Percentiles rank a stretch among this genome's conserved stretches.
Conservation (phyloP, 2,888 invertebrate genomes). For the Tenthredo scrophulariae region DNA sequence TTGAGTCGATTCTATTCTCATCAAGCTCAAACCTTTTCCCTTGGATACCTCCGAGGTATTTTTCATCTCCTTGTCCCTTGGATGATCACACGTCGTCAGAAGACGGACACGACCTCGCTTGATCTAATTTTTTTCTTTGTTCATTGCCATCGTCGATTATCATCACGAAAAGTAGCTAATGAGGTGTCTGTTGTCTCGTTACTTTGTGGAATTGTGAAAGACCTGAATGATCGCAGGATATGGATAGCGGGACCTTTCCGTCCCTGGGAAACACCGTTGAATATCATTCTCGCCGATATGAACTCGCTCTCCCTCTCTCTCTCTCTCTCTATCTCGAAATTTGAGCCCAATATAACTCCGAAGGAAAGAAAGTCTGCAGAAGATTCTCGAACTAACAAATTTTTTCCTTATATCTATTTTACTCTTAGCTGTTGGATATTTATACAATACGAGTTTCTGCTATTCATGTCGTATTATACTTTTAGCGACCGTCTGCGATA, state of each 20-base stretch:
- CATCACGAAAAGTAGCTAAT: background rate
- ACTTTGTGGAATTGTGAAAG: background rate
- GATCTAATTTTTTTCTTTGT: background rate
- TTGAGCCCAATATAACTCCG: background rate
- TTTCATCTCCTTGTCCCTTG: conserved; percentile 3
- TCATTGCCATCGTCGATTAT: background rate
- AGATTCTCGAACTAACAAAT: background rate
- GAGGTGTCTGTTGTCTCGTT: background rate
- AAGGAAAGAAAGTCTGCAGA: background rate
- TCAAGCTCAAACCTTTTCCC: background rate
- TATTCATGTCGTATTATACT: background rate
- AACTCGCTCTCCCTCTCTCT: background rate
- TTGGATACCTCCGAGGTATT: background rate
- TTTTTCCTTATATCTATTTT: background rate
- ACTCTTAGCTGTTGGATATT: background rate
- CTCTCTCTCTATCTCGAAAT: background rate
- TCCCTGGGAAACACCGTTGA: background rate
- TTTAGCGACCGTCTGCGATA: background rate
- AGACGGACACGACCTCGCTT: background rate
- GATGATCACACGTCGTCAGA: background rate
- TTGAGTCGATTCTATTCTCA: background rate
- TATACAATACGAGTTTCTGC: background rate
- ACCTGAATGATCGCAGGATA: background rate
- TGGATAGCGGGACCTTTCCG: background rate
- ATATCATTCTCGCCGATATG: background rate